Percentiles rank a stretch among this genome's conserved stretches.
Evolutionary conservation across 2,888 invertebrate genomes (phyloP).

Genomic region (Yponomeuta plumbellus): DNA sequence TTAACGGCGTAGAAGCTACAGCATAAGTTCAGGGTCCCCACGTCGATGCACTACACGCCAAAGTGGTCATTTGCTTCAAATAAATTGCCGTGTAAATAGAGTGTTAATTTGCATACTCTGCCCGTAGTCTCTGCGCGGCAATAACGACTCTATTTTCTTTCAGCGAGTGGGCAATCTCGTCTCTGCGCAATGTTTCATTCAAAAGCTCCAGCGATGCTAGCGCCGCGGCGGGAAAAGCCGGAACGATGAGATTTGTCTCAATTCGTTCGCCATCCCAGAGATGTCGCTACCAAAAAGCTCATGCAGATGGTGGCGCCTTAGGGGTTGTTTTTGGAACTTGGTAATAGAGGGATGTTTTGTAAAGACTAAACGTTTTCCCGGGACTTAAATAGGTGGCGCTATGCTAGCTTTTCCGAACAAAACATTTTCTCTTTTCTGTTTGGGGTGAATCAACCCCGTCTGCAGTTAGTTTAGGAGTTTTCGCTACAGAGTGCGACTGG

Average conservation of each 20-base stretch:
- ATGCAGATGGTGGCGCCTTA: conserved; percentile 20
- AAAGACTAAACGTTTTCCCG: conserved; percentile 25
- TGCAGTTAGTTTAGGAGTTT: neutral
- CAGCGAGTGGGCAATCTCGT: conserved; percentile 35
- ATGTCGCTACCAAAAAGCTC: conserved; percentile 44
- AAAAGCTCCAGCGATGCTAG: conserved; percentile 55
- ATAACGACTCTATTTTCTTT: conserved; percentile 36
- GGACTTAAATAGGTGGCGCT: conserved; percentile 14
- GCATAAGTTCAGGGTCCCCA: conserved; percentile 74
- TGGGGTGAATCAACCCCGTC: neutral
- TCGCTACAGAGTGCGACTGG: neutral
- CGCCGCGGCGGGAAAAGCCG: conserved; percentile 41
- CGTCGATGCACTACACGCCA: conserved; percentile 72
- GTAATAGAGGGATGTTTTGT: conserved; percentile 32
- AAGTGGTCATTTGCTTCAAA: conserved; percentile 77
- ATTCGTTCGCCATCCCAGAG: conserved; percentile 59
- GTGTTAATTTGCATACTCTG: conserved; percentile 74
- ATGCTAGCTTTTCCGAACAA: neutral
- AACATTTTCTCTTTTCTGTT: neutral
- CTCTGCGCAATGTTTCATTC: conserved; percentile 50
- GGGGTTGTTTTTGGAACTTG: neutral
- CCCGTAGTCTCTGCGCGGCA: conserved; percentile 39
- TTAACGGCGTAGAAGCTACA: conserved; percentile 62
- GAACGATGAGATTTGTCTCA: conserved; percentile 56
- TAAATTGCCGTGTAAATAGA: conserved; percentile 77